These are phyloP conservation scores for Solenopsis fugax DNA, from an alignment of 1,140 invertebrate genomes.

Conservation along the genomic window DNA sequence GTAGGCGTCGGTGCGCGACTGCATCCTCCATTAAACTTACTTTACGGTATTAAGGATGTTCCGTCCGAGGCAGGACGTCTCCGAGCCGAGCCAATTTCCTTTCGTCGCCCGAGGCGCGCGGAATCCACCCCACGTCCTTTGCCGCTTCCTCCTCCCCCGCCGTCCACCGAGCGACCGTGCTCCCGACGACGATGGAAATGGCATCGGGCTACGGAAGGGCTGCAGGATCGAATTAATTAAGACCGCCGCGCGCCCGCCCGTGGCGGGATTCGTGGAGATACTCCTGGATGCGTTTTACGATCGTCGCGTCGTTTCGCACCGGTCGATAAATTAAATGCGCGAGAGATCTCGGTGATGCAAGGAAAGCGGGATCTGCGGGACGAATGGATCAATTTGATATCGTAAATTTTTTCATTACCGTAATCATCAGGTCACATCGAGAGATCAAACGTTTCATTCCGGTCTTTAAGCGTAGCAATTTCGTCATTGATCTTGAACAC, in stretches of 20 bases:
- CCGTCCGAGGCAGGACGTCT: constrained; percentile 49
- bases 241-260: constrained; percentile 14
- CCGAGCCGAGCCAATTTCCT: constrained; percentile 65
- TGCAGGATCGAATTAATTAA: constrained; percentile 68
- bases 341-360: neutral
- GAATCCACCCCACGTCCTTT: neutral
- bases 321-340: constrained; percentile 26
- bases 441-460: neutral
- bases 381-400: neutral
- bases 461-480: neutral
- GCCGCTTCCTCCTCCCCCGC: neutral
- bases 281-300: constrained; percentile 62
- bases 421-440: neutral
- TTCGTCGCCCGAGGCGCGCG: constrained; percentile 50
- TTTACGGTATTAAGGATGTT: constrained; percentile 61
- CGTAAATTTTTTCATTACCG: neutral
- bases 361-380: neutral
- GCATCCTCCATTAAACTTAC: constrained; percentile 46
- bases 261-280: constrained; percentile 26
- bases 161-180: neutral
- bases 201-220: constrained; percentile 66
- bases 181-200: constrained; percentile 49
- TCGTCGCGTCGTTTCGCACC: neutral
- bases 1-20: constrained; percentile 12
- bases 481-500: neutral